Evolutionary conservation across 2,888 invertebrate genomes (phyloP).

Genomic region (Cheilosia vernalis): DNA sequence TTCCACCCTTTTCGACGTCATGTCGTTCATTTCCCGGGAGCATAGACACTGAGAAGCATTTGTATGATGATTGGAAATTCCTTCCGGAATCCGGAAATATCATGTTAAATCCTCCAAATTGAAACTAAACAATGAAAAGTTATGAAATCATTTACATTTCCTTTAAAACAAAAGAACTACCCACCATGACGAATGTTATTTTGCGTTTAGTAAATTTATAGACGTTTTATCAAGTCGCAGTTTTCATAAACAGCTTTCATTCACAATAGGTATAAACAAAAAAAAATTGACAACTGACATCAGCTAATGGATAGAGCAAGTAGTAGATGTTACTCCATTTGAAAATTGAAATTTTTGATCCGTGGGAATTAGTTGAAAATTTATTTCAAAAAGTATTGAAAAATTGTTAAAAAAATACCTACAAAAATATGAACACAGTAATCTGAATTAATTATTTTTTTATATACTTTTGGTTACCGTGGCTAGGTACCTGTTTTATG

Average conservation of each 20-base stretch:
- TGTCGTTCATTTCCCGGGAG: slow-evolving; percentile 95
- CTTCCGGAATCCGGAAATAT: slow-evolving; percentile 93
- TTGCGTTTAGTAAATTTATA: slow-evolving; percentile 18
- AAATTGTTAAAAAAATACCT: too few relatives aligned
- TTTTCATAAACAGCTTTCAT: neutral
- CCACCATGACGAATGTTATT: slow-evolving; percentile 54
- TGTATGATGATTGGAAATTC: slow-evolving; percentile 92
- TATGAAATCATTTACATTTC: slow-evolving; percentile 7
- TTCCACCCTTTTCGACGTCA: slow-evolving; percentile 97
- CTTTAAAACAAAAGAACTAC: slow-evolving; percentile 18
- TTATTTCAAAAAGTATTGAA: too few relatives aligned
- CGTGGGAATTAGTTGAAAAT: neutral
- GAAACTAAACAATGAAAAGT: slow-evolving; percentile 82
- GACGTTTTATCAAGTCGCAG: slow-evolving; percentile 18
- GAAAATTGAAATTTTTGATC: neutral
- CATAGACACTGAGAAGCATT: slow-evolving; percentile 97
- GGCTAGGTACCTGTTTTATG: neutral
- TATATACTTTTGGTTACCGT: neutral
- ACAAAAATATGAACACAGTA: neutral
- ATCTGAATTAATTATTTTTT: neutral
- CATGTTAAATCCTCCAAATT: slow-evolving; percentile 92
- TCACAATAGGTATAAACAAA: slow-evolving; percentile 42
- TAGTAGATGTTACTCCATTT: neutral
- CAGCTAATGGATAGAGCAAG: neutral
- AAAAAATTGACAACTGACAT: neutral